These are phyloP conservation scores for Euzophera pinguis DNA, from an alignment of 2,888 invertebrate species.

Conservation along the genomic window DNA sequence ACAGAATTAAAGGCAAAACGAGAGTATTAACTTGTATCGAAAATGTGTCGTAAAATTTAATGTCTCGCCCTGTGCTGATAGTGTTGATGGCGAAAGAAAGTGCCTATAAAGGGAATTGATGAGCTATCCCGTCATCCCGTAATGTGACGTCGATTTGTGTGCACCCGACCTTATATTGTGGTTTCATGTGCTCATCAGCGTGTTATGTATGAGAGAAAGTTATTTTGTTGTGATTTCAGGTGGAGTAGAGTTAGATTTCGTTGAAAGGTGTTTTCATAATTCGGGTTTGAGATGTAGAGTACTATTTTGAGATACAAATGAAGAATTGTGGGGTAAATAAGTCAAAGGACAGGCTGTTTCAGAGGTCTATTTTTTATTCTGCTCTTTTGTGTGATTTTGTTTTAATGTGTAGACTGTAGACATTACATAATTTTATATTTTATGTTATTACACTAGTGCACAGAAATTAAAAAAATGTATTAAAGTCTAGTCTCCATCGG, in stretches of 20 bases:
- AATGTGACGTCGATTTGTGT: constrained; percentile 37
- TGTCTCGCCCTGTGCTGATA: constrained; percentile 60
- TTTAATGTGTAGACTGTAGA: too few species aligned
- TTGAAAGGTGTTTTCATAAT: too few species aligned
- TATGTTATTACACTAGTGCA: too few species aligned
- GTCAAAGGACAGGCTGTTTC: too few species aligned
- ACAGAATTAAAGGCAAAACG: constrained; percentile 24
- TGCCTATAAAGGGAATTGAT: constrained; percentile 74
- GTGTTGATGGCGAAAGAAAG: constrained; percentile 66
- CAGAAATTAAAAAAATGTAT: too few species aligned
- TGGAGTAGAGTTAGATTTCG: background rate
- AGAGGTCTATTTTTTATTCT: too few species aligned
- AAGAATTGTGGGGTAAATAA: too few species aligned
- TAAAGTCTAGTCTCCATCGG: too few species aligned
- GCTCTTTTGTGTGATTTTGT: too few species aligned
- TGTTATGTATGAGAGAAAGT: background rate
- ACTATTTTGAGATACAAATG: too few species aligned
- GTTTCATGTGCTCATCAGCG: constrained; percentile 16
- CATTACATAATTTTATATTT: too few species aligned
- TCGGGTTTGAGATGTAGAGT: too few species aligned
- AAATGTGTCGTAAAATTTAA: constrained; percentile 74
- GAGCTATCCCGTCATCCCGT: constrained; percentile 41
- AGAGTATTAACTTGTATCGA: constrained; percentile 37
- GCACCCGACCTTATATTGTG: constrained; percentile 39
- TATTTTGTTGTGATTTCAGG: constrained; percentile 13